Percentiles rank a stretch among this genome's conserved stretches.
Evolutionary conservation across 2,113 vertebrate genomes (phyloP).

Genomic region (Cebidichthys violaceus): DNA sequence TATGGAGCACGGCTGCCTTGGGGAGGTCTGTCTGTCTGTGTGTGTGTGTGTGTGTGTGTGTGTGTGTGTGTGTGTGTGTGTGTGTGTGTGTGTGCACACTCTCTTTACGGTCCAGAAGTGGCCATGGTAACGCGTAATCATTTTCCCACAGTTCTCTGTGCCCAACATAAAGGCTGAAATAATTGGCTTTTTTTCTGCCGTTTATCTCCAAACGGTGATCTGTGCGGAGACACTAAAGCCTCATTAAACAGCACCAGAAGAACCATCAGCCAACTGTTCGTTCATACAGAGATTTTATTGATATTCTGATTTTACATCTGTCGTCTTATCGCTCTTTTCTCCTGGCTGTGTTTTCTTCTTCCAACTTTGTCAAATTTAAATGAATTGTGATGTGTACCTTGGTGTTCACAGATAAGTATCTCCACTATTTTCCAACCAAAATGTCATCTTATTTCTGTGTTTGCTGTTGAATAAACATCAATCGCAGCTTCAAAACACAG

Average conservation of each 20-base stretch:
- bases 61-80: slow-evolving; percentile 23
- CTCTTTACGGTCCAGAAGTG: slow-evolving; percentile 52
- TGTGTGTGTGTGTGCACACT: slow-evolving; percentile 11
- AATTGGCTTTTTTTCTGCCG: slow-evolving; percentile 63
- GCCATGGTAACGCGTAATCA: slow-evolving; percentile 75
- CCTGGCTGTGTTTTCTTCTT: not conserved
- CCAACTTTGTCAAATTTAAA: not conserved
- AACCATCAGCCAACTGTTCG: slow-evolving; percentile 21
- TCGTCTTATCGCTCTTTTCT: slow-evolving; percentile 6
- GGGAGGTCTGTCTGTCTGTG: slow-evolving; percentile 42
- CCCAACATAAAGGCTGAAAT: slow-evolving; percentile 61
- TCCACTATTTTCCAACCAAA: not conserved
- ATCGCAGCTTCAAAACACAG: slow-evolving; percentile 4
- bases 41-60: slow-evolving; percentile 32
- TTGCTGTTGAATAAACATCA: slow-evolving; percentile 15
- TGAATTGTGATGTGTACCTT: not conserved
- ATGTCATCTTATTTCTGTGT: not conserved
- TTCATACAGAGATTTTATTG: slow-evolving; percentile 10
- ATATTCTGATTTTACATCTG: slow-evolving; percentile 34
- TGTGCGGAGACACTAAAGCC: slow-evolving; percentile 40
- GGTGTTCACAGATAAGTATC: not conserved
- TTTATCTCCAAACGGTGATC: slow-evolving; percentile 52
- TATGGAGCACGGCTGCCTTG: slow-evolving; percentile 60
- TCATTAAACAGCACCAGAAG: slow-evolving; percentile 39
- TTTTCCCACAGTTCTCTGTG: slow-evolving; percentile 70